Evolutionary conservation across 2,113 vertebrate species (phyloP).

Genomic region (Grus americana): DNA sequence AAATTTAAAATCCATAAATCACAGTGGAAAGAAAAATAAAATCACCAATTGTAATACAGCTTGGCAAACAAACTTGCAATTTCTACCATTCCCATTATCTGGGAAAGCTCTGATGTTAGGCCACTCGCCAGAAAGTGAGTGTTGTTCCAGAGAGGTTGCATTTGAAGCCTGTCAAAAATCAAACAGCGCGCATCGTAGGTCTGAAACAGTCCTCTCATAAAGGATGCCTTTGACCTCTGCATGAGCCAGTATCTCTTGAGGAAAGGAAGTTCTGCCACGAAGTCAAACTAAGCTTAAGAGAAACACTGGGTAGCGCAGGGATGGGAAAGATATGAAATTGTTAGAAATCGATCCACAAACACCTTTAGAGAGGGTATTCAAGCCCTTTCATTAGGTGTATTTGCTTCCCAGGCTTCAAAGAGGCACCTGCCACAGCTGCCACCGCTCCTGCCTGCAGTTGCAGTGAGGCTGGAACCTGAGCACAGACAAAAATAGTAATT

Average conservation of each 20-base stretch:
- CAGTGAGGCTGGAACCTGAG: background rate
- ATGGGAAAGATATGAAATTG: background rate
- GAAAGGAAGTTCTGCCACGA: background rate
- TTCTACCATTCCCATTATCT: background rate
- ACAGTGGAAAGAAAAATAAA: background rate
- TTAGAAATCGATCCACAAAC: background rate
- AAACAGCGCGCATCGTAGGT: fast-evolving
- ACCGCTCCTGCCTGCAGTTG: background rate
- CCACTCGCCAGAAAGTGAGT: background rate
- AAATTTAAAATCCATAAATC: background rate
- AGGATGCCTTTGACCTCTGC: conserved; percentile 17
- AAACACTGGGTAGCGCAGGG: background rate
- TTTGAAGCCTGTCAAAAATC: background rate
- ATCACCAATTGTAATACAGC: background rate
- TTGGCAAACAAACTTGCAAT: background rate
- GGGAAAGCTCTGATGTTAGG: background rate
- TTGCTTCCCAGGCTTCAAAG: conserved; percentile 30
- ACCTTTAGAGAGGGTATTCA: background rate
- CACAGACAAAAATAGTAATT: conserved; percentile 14
- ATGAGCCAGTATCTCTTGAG: background rate
- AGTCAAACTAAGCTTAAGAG: background rate
- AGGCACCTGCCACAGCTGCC: background rate
- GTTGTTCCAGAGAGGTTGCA: background rate
- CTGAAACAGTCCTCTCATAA: background rate
- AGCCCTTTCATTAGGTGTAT: conserved; percentile 2